A percentile compares a stretch with the other conserved stretches of the same genome.
phyloP scores from a whole-genome alignment of 2,797 vertebrate genomes.

The Ambastaia sidthimunki region DNA sequence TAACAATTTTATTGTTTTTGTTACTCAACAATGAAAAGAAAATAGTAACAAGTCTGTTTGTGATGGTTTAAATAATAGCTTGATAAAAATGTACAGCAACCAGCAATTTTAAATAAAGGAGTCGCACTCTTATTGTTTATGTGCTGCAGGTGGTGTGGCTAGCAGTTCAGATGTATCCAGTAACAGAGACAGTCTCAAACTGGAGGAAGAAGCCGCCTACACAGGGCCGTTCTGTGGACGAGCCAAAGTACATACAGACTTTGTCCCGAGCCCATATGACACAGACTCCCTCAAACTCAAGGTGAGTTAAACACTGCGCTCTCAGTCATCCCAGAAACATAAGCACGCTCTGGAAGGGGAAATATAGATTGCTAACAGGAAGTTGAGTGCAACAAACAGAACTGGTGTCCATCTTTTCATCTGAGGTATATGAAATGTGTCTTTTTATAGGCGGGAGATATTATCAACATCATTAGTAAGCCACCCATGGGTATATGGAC shows the following conservation, averaged over 20 bases:
- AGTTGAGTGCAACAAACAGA: not conserved
- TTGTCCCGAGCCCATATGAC: slow-evolving; percentile 96
- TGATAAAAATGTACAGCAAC: too few species aligned
- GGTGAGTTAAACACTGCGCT: slow-evolving; percentile 70
- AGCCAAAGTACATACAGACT: slow-evolving; percentile 94
- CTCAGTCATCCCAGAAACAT: not conserved
- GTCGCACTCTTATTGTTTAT: slow-evolving; percentile 30
- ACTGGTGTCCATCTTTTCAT: not conserved
- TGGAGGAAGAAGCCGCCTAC: slow-evolving; percentile 87
- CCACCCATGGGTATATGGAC: slow-evolving; percentile 99
- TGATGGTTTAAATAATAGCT: too few species aligned
- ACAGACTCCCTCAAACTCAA: slow-evolving; percentile 96
- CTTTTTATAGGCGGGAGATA: slow-evolving; percentile 86
- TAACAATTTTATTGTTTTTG: too few species aligned
- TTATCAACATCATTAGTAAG: slow-evolving; percentile 95
- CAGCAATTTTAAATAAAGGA: not conserved
- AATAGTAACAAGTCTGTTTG: too few species aligned
- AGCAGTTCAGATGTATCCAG: slow-evolving; percentile 86
- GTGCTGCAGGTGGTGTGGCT: slow-evolving; percentile 85
- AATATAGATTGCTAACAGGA: not conserved
- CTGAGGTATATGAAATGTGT: not conserved
- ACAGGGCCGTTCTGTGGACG: slow-evolving; percentile 89
- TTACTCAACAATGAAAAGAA: too few species aligned
- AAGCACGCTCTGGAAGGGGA: not conserved
- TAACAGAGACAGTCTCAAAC: slow-evolving; percentile 86